phyloP scores from a whole-genome alignment of 2,113 vertebrate genomes.

The Thunnus thynnus region DNA sequence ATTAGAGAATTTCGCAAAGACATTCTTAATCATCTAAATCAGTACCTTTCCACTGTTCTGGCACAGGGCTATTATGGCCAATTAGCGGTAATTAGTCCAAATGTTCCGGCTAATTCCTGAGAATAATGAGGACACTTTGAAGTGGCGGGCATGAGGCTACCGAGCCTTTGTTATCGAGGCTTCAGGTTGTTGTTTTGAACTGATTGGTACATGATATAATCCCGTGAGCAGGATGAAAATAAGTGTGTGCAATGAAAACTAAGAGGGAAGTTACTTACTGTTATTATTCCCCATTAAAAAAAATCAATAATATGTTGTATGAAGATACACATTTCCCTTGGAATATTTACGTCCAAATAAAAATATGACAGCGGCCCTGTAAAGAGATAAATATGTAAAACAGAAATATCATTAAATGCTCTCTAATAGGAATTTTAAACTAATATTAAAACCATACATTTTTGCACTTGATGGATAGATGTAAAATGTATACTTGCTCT shows the following conservation, averaged over 20 bases:
- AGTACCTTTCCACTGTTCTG: slow-evolving; percentile 76
- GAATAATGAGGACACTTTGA: slow-evolving; percentile 78
- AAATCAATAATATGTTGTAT: neutral
- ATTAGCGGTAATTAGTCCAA: slow-evolving; percentile 85
- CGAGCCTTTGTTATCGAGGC: slow-evolving; percentile 64
- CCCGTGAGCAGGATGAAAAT: neutral
- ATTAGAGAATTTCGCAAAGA: slow-evolving; percentile 82
- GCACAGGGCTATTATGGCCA: slow-evolving; percentile 81
- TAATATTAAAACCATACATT: neutral
- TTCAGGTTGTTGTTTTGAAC: slow-evolving; percentile 61
- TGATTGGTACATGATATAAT: slow-evolving; percentile 60
- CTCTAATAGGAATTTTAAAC: neutral
- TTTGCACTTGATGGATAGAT: no score
- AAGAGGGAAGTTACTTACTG: neutral
- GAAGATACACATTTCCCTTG: neutral
- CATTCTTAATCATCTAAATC: slow-evolving; percentile 85
- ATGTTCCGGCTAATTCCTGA: slow-evolving; percentile 80
- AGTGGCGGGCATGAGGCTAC: slow-evolving; percentile 65
- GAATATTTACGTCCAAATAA: neutral
- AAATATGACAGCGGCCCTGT: neutral
- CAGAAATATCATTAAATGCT: neutral
- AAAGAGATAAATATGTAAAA: neutral
- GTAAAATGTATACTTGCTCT: no score
- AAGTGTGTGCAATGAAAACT: slow-evolving; percentile 18
- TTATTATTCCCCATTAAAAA: neutral